Conservation (phyloP, 1,140 invertebrate genomes). For the Polypedilum vanderplanki region DNA sequence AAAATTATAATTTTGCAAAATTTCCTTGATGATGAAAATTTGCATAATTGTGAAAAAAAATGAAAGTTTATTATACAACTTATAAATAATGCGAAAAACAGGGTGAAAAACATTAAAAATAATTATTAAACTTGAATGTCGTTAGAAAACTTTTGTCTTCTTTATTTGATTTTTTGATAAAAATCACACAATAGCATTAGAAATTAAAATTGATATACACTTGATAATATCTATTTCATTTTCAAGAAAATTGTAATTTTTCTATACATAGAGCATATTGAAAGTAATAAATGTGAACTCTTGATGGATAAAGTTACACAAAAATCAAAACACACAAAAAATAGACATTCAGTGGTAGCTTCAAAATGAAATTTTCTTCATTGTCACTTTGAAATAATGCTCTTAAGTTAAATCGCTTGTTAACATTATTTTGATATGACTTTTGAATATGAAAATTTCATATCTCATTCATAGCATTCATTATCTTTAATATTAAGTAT, state of each 20-base stretch:
- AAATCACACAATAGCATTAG: background rate
- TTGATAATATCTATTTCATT: background rate
- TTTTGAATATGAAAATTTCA: background rate
- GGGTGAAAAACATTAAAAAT: background rate
- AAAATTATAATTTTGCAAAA: slow-evolving; percentile 20
- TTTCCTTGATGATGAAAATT: slow-evolving; percentile 11
- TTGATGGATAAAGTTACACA: background rate
- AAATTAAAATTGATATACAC: background rate
- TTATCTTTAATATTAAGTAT: slow-evolving; percentile 20
- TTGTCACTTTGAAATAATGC: background rate
- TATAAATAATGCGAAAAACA: slow-evolving; percentile 12
- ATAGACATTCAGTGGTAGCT: background rate
- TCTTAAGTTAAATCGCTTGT: background rate
- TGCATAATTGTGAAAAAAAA: slow-evolving; percentile 21
- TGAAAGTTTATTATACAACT: background rate
- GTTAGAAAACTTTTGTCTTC: background rate
- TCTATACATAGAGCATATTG: background rate
- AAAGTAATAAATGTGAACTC: background rate
- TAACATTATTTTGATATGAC: background rate
- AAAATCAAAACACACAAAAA: background rate
- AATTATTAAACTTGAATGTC: background rate
- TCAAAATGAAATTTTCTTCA: background rate
- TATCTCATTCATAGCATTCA: slow-evolving; percentile 9
- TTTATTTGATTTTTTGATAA: background rate
- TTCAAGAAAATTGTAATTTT: background rate